Conservation (phyloP, 2,113 vertebrate species). For the Orthochromis indermauri region DNA sequence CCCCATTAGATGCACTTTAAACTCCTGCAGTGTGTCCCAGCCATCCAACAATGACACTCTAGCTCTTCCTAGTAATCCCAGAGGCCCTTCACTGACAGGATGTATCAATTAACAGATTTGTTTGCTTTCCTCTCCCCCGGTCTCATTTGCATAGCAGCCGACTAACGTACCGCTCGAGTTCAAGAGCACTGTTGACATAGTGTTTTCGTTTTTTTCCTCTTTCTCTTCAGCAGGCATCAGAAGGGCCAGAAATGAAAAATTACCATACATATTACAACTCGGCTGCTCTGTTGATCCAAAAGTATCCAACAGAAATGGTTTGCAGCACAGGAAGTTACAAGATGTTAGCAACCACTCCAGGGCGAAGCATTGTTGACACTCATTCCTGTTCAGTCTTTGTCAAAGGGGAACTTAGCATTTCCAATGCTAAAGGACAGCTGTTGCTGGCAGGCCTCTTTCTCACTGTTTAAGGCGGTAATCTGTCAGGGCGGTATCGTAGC, state of each 20-base stretch:
- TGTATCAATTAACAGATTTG: constrained; percentile 66
- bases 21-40: constrained; percentile 29
- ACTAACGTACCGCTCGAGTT: constrained; percentile 5
- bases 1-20: constrained; percentile 55
- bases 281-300: constrained; percentile 1
- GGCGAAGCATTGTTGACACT: constrained; percentile 52
- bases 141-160: constrained; percentile 61
- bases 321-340: constrained; percentile 51
- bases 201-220: neutral
- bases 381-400: constrained; percentile 58
- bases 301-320: constrained; percentile 42
- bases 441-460: constrained; percentile 65
- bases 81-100: constrained; percentile 23
- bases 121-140: constrained; percentile 58
- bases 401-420: constrained; percentile 58
- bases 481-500: constrained; percentile 58
- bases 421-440: constrained; percentile 71
- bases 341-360: constrained; percentile 43
- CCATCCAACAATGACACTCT: constrained; percentile 7
- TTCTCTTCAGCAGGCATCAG: neutral
- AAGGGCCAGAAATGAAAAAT: neutral
- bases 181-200: constrained; percentile 44
- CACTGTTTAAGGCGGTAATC: constrained; percentile 47
- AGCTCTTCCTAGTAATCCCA: constrained; percentile 46
- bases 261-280: constrained; percentile 31